Base-by-base conservation (phyloP, 2,113 vertebrate species). In the Nanorana parkeri region DNA sequence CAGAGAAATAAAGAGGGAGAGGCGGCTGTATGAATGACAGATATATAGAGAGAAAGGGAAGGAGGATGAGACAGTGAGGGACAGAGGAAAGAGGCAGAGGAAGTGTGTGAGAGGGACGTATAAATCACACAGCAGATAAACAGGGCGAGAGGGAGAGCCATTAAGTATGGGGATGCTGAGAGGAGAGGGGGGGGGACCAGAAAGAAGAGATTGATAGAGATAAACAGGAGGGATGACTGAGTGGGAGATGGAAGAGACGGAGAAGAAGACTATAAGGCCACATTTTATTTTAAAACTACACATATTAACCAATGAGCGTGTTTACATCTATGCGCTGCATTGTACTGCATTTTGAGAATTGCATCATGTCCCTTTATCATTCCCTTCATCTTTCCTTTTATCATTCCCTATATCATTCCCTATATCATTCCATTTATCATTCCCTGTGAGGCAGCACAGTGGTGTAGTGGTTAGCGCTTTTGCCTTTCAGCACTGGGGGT, bases 41-140 rank as follows among this genome's bases (percentile, higher is more conserved):
- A 77, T 77, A 82, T 82, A 82, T 55, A 58, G 80, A 47, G 81
- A 77, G 74, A 68, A 83, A 60, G 77, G 68, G 83, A 84, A 72
- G 68, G 36, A 77, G 74, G 67, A 69, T 69, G 73, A 68, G 81
- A 83, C 71, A 68, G 63, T 52, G 54, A 64, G 74, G 56, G 56
- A 63, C 73, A 77, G 73, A 83, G 73, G 74, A 75, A 75, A 82
- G 80, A 32, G 32, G 24, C 51, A 73, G 58, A 79, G 77, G 54
- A 79, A 66, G 61, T 72, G 51, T 68, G 68, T 65, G 66, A 21
- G 77, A 74, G 83, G 21, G 47, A 54, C 19, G 54, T n/a, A 79
- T 78, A 79, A 74, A 78, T 78, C 68, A 69, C 24, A 26, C 4
- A 60, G 77, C 75, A 66, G 77, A 66, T 71, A 79, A 78, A 73